These are phyloP conservation scores for Euleptes europaea DNA, from an alignment of 2,113 vertebrate species.

Conservation along the genomic window DNA sequence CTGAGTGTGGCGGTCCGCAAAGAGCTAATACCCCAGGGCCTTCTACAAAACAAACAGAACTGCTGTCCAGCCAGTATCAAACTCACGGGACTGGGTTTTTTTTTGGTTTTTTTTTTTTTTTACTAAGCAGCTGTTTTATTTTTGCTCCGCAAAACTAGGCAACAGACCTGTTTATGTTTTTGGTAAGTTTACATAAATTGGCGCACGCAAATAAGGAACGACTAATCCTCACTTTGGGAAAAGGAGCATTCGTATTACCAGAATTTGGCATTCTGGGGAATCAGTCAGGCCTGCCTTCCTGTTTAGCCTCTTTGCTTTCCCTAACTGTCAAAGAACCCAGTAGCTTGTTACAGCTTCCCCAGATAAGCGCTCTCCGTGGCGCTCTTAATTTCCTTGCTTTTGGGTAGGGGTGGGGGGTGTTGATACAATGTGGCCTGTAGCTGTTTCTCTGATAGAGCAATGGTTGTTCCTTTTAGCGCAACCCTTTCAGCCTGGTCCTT, in stretches of 20 bases:
- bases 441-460: background rate
- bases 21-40: background rate
- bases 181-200: background rate
- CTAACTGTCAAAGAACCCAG: background rate
- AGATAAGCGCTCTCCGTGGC: slow-evolving; percentile 3
- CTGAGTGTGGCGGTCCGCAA: too few species aligned
- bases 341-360: background rate
- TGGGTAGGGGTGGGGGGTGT: background rate
- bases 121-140: background rate
- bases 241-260: background rate
- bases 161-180: background rate
- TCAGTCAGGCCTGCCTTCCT: background rate
- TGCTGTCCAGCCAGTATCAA: background rate
- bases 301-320: background rate
- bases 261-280: background rate
- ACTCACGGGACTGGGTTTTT: too few species aligned
- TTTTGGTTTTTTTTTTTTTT: too few species aligned
- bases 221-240: background rate
- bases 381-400: slow-evolving; percentile 10
- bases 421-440: background rate
- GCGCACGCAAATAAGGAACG: background rate
- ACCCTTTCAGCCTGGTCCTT: background rate
- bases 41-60: background rate
- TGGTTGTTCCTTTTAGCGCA: background rate
- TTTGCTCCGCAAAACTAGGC: background rate